These are phyloP conservation scores for Parauchenoglanis punctatus DNA, from an alignment of 2,797 vertebrate genomes.

Conservation along the genomic window DNA sequence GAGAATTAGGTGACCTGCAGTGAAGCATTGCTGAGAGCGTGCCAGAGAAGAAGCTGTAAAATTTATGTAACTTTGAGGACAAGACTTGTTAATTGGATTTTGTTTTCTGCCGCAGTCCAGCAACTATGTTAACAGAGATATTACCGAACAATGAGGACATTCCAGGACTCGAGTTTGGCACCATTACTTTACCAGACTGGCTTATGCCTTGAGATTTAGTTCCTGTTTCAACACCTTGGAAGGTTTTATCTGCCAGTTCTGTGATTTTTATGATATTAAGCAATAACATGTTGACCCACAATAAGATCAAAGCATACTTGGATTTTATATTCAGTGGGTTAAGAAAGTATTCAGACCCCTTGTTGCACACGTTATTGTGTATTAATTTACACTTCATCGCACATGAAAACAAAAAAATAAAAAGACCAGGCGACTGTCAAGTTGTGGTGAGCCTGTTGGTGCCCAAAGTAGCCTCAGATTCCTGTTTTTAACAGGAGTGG, in stretches of 20 bases:
- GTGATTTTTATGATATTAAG: not conserved
- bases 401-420: no score
- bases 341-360: not conserved
- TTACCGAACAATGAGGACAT: not conserved
- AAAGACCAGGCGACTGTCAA: not conserved
- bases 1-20: not conserved
- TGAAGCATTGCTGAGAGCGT: no score
- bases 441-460: not conserved
- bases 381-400: not conserved
- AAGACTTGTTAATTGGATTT: not conserved
- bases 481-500: not conserved
- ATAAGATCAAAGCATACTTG: not conserved
- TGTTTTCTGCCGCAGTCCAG: not conserved
- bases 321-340: not conserved
- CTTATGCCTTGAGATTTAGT: not conserved
- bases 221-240: not conserved
- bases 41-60: not conserved
- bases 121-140: not conserved
- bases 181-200: not conserved
- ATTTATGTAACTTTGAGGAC: conserved; percentile 1
- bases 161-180: not conserved
- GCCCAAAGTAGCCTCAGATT: no score
- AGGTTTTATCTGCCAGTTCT: not conserved
- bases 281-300: not conserved
- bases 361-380: no score